Conservation (phyloP, 1,140 invertebrate species). For the Diuraphis noxia region DNA sequence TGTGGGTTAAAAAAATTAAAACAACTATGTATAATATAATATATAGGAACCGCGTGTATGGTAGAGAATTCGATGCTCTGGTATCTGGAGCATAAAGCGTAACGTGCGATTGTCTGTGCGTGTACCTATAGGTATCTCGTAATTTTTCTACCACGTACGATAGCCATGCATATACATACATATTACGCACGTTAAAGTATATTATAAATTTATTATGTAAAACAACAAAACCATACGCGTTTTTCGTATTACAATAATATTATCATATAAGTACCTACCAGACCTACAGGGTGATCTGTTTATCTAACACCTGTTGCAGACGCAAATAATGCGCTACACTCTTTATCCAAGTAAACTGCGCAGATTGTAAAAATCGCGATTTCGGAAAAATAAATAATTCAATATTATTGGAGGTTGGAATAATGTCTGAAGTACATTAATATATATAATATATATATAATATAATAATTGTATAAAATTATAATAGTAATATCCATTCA, state of each 20-base stretch:
- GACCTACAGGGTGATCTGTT: no score
- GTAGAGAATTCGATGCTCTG: conserved; percentile 5
- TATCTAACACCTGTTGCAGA: no score
- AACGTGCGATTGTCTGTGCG: not conserved
- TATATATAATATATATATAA: no score
- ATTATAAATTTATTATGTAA: not conserved
- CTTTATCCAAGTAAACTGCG: no score
- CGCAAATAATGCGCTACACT: no score
- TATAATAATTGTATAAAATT: no score
- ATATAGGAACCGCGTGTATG: not conserved
- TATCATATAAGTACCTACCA: not conserved
- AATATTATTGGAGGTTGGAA: no score
- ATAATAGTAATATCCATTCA: no score
- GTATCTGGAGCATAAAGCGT: conserved; percentile 36
- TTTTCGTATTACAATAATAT: not conserved
- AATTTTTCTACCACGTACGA: not conserved
- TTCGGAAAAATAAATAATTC: no score
- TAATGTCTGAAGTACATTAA: no score
- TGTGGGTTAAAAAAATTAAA: not conserved
- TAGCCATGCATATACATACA: not conserved
- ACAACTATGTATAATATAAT: not conserved
- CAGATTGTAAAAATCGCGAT: no score
- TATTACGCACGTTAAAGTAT: not conserved
- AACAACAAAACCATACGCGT: conserved; percentile 15
- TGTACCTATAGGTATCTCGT: not conserved